These are phyloP conservation scores for Leptopilina boulardi DNA, from an alignment of 1,140 invertebrate species.

Conservation along the genomic window DNA sequence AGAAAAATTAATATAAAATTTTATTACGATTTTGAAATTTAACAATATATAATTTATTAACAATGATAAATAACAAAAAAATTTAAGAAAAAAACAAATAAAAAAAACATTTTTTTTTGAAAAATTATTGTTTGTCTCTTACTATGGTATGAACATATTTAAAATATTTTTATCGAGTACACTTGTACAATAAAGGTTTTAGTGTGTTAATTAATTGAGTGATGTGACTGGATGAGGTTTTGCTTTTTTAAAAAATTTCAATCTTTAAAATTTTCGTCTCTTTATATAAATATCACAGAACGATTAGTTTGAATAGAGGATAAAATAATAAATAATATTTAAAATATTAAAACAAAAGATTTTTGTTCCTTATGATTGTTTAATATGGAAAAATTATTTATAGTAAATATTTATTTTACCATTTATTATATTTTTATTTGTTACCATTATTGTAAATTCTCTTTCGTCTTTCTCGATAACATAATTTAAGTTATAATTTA, in stretches of 20 bases:
- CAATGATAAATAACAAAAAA: too few species aligned
- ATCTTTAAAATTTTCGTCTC: conserved; percentile 31
- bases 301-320: neutral
- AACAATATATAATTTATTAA: too few species aligned
- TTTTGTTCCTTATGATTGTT: too few species aligned
- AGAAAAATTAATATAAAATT: too few species aligned
- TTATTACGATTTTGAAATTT: too few species aligned
- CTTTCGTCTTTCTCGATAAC: conserved; percentile 9
- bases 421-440: too few species aligned
- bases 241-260: conserved; percentile 43
- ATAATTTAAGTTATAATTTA: neutral
- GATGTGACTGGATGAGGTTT: conserved; percentile 51
- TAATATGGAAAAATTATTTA: too few species aligned
- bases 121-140: neutral
- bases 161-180: conserved; percentile 37
- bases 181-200: conserved; percentile 37
- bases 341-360: too few species aligned
- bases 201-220: conserved; percentile 29
- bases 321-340: neutral
- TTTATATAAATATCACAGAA: neutral
- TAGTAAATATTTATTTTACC: too few species aligned
- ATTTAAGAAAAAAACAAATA: too few species aligned
- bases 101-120: too few species aligned
- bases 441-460: neutral
- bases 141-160: neutral